Percentiles rank a stretch among this genome's conserved stretches.
Conservation (phyloP, 2,797 vertebrate species). For the Coreius guichenoti region DNA sequence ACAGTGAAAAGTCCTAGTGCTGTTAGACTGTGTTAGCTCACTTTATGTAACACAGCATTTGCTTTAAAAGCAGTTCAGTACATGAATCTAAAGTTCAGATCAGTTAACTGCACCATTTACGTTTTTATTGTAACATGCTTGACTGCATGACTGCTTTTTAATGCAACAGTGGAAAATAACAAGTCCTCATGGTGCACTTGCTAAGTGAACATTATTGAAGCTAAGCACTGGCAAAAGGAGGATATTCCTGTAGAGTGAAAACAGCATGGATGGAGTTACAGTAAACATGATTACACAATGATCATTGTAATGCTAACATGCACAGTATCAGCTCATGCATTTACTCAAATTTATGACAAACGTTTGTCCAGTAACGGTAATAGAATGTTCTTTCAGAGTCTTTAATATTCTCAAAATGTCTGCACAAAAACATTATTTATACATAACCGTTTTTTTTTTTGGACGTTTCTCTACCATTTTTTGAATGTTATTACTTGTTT, state of each 20-base stretch:
- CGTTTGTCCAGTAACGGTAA: too few species aligned
- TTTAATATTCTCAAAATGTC: too few species aligned
- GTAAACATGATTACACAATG: background rate
- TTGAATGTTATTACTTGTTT: too few species aligned
- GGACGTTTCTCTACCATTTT: too few species aligned
- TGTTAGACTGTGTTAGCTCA: background rate
- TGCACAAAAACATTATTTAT: too few species aligned
- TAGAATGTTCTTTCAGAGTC: too few species aligned
- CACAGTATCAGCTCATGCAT: background rate
- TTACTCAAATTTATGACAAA: background rate
- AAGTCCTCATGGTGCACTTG: constrained; percentile 1
- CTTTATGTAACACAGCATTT: background rate
- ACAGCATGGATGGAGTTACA: background rate
- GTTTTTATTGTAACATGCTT: constrained; percentile 21
- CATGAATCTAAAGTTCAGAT: background rate
- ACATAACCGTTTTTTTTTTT: too few species aligned
- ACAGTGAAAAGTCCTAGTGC: background rate
- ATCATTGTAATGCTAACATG: background rate
- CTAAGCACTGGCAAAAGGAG: background rate
- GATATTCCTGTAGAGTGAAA: background rate
- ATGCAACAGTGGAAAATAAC: constrained; percentile 21
- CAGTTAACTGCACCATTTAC: constrained; percentile 17
- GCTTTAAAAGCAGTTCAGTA: background rate
- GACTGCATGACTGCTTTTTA: constrained; percentile 21
- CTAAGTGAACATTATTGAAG: constrained; percentile 2